A percentile compares a stretch with the other conserved stretches of the same genome.
Conservation (phyloP, 2,888 invertebrate species). For the Cataglyphis livida region DNA sequence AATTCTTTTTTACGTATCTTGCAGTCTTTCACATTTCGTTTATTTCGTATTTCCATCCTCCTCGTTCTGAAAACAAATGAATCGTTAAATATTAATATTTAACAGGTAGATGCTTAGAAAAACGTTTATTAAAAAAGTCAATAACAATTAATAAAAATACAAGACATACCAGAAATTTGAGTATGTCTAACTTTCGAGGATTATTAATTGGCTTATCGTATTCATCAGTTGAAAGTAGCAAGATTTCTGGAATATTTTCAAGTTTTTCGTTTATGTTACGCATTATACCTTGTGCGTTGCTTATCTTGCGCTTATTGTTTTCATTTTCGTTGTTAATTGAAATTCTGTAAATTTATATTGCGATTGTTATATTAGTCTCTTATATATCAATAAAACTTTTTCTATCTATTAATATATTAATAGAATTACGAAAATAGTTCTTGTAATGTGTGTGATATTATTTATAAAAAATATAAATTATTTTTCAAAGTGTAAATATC, state of each 20-base stretch:
- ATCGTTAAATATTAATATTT: neutral
- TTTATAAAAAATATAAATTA: neutral
- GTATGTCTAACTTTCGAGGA: constrained; percentile 66
- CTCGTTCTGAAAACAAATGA: constrained; percentile 17
- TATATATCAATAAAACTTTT: neutral
- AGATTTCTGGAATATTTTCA: constrained; percentile 62
- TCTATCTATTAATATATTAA: neutral
- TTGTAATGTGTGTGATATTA: neutral
- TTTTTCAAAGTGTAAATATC: neutral
- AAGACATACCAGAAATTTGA: constrained; percentile 75
- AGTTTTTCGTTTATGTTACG: constrained; percentile 37
- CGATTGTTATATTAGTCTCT: neutral
- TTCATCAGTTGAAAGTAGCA: constrained; percentile 69
- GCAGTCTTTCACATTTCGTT: constrained; percentile 16
- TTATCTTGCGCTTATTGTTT: constrained; percentile 47
- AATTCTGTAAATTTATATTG: constrained; percentile 43
- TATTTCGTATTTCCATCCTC: neutral
- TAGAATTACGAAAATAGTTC: neutral
- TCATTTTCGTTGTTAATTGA: constrained; percentile 52
- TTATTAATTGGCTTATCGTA: constrained; percentile 62
- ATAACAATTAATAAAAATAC: neutral
- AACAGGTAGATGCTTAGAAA: neutral
- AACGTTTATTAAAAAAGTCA: neutral
- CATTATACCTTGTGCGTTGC: constrained; percentile 44
- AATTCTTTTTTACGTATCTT: neutral